A percentile compares a stretch with the other conserved stretches of the same genome.
Evolutionary conservation across 2,888 invertebrate species (phyloP).

Genomic region (Atethmia centrago): DNA sequence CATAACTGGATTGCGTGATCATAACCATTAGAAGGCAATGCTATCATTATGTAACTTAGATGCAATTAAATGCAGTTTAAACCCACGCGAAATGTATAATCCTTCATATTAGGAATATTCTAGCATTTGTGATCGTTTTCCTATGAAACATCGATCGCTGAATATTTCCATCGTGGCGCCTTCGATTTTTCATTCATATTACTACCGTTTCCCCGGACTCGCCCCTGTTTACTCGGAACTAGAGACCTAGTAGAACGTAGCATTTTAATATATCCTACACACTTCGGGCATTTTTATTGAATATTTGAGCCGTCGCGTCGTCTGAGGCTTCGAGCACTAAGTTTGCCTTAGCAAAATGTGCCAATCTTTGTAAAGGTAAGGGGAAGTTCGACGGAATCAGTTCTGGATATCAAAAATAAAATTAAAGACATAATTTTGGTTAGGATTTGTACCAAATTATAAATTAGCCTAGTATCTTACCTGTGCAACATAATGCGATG

Average conservation of each 20-base stretch:
- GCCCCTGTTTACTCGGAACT: conserved; percentile 49
- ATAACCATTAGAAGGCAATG: neutral
- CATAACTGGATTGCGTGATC: conserved; percentile 1
- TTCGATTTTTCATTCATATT: conserved; percentile 46
- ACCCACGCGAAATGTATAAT: conserved; percentile 4
- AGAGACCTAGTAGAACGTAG: conserved; percentile 35
- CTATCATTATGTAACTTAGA: conserved; percentile 22
- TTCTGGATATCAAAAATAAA: neutral
- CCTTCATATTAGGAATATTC: conserved; percentile 13
- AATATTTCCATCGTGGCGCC: conserved; percentile 29
- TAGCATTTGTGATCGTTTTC: conserved; percentile 3
- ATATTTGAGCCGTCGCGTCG: conserved; percentile 12
- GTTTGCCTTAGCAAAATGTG: neutral
- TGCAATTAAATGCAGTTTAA: conserved; percentile 14
- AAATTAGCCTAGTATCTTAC: conserved; percentile 78
- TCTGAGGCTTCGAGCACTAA: neutral
- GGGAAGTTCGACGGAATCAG: neutral
- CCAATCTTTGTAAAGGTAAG: neutral
- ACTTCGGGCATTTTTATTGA: conserved; percentile 23
- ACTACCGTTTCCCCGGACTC: conserved; percentile 39
- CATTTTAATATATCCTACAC: conserved; percentile 43
- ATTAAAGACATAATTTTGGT: neutral
- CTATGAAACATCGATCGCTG: conserved; percentile 16
- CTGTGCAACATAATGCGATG: conserved; percentile 89
- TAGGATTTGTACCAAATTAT: neutral